Evolutionary conservation across 2,888 invertebrate genomes (phyloP).

Genomic region (Craniophora ligustri): DNA sequence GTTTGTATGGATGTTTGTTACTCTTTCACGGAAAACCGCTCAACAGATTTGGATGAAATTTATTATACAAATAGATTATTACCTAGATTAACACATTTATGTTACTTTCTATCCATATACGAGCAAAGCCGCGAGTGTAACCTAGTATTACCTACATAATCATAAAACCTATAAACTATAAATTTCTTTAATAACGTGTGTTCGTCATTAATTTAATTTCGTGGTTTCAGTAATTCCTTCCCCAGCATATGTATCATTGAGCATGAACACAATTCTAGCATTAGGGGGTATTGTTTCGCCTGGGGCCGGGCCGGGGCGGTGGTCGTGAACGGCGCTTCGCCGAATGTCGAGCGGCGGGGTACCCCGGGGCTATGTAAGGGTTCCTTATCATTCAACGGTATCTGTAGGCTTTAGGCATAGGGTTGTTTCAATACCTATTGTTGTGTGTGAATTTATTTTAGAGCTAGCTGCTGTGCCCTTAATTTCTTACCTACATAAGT

Average conservation of each 20-base stretch:
- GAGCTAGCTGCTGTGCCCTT: too few species aligned
- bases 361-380: slow-evolving; percentile 30
- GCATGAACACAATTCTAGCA: slow-evolving; percentile 42
- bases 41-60: too few species aligned
- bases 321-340: slow-evolving; percentile 17
- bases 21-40: too few species aligned
- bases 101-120: too few species aligned
- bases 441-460: background rate
- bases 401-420: background rate
- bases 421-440: background rate
- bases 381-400: background rate
- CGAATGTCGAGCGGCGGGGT: slow-evolving; percentile 6
- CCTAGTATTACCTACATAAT: too few species aligned
- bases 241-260: slow-evolving; percentile 14
- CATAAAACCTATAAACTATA: too few species aligned
- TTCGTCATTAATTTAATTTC: background rate
- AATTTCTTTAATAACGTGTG: slow-evolving; percentile 12
- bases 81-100: too few species aligned
- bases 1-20: too few species aligned
- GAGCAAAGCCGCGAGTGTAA: too few species aligned
- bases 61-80: too few species aligned
- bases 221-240: background rate
- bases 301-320: slow-evolving; percentile 10
- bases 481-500: too few species aligned
- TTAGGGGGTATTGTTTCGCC: slow-evolving; percentile 44